phyloP scores from a whole-genome alignment of 2,888 invertebrate species.

The Ashinkailepas kermadecensis region DNA sequence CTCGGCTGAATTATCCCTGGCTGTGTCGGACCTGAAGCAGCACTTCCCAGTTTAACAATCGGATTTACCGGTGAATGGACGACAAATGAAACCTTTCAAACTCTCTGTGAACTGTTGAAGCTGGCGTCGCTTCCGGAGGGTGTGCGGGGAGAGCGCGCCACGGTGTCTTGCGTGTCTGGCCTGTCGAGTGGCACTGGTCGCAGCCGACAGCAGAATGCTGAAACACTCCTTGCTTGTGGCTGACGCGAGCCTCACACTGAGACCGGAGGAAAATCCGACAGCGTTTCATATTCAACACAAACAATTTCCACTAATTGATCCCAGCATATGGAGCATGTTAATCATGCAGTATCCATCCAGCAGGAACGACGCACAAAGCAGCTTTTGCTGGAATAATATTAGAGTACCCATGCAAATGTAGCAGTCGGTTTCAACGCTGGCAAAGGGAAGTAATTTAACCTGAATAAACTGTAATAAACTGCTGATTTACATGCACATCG shows the following conservation, averaged over 20 bases:
- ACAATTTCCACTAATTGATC: too few relatives aligned
- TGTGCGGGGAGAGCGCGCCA: too few relatives aligned
- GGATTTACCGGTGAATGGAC: conserved; percentile 12
- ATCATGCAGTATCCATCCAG: too few relatives aligned
- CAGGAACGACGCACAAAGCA: too few relatives aligned
- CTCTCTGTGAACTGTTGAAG: neutral
- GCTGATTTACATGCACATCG: too few relatives aligned
- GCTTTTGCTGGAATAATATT: too few relatives aligned
- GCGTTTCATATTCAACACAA: neutral
- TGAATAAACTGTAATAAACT: too few relatives aligned
- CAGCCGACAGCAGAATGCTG: neutral
- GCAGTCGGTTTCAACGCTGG: too few relatives aligned
- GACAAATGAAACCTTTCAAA: conserved; percentile 22
- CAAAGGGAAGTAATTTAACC: too few relatives aligned
- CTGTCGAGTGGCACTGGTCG: neutral
- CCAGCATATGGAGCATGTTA: too few relatives aligned
- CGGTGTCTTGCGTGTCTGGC: neutral
- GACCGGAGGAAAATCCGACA: neutral
- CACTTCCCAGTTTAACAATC: conserved; percentile 6
- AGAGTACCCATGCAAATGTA: too few relatives aligned
- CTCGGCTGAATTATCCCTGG: neutral
- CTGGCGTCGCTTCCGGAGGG: neutral
- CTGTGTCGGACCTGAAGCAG: neutral
- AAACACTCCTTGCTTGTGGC: neutral
- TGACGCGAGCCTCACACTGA: neutral